Evolutionary conservation across 2,888 invertebrate genomes (phyloP).

Genomic region (Urechis unicinctus): DNA sequence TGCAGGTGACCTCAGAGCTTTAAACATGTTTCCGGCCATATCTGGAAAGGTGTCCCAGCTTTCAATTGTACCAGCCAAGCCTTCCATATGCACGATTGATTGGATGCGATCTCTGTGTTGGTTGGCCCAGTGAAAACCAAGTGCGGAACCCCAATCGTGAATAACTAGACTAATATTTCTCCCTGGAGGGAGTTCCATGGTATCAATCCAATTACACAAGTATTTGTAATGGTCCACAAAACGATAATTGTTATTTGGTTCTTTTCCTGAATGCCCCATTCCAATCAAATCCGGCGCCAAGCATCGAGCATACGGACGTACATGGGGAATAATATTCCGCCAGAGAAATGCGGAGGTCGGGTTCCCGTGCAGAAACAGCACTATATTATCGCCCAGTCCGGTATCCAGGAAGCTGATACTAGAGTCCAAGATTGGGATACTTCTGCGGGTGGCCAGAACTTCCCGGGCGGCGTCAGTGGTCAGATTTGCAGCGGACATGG

Average conservation of each 20-base stretch:
- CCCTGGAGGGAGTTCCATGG: constrained; percentile 5
- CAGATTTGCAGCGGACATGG: neutral
- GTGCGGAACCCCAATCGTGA: constrained; percentile 16
- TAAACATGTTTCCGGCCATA: constrained; percentile 1
- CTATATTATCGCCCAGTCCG: neutral
- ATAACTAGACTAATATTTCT: constrained; percentile 8
- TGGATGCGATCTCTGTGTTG: constrained; percentile 5
- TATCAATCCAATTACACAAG: constrained; percentile 12
- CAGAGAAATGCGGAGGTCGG: constrained; percentile 13
- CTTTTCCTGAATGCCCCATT: constrained; percentile 13
- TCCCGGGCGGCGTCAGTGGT: too few species aligned
- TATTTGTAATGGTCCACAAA: constrained; percentile 13
- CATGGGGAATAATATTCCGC: constrained; percentile 15
- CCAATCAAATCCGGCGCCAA: constrained; percentile 15
- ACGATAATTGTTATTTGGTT: constrained; percentile 1
- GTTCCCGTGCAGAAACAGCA: constrained; percentile 5
- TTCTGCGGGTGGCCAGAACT: neutral
- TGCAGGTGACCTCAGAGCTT: constrained; percentile 7
- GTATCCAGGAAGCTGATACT: neutral
- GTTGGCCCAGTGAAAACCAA: constrained; percentile 14
- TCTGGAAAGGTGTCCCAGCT: constrained; percentile 9
- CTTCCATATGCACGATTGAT: constrained; percentile 10
- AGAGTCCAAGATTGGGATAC: neutral
- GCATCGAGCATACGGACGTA: constrained; percentile 7
- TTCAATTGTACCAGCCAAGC: constrained; percentile 1